A percentile compares a stretch with the other conserved stretches of the same genome.
Evolutionary conservation across 2,797 vertebrate genomes (phyloP).

Genomic region (Glossophaga mutica): DNA sequence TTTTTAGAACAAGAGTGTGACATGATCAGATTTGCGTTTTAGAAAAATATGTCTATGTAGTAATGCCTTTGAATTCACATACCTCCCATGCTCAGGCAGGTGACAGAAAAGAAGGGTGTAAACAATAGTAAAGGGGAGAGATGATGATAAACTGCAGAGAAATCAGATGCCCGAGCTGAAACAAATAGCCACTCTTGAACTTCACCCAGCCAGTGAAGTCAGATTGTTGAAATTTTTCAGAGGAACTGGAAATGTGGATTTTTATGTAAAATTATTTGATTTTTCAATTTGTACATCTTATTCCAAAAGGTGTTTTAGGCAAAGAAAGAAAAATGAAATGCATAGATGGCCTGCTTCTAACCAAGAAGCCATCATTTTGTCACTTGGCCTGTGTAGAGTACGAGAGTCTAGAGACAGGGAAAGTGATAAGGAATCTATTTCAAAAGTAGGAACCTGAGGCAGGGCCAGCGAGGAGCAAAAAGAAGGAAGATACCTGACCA

Average conservation of each 20-base stretch:
- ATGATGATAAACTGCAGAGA: background rate
- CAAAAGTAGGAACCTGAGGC: background rate
- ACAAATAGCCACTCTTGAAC: accelerated
- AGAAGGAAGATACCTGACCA: background rate
- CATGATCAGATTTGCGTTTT: background rate
- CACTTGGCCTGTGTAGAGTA: background rate
- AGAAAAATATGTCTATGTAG: background rate
- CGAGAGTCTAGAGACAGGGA: background rate
- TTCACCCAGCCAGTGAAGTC: background rate
- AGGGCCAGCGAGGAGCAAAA: background rate
- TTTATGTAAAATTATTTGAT: background rate
- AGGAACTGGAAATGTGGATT: background rate
- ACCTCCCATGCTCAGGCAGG: background rate
- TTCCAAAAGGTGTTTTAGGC: background rate
- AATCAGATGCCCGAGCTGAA: background rate
- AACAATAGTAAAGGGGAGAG: background rate
- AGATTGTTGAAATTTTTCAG: background rate
- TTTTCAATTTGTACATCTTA: background rate
- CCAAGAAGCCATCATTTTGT: background rate
- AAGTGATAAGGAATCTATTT: background rate
- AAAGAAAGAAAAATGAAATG: background rate
- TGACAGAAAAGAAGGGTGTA: background rate
- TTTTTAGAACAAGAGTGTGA: background rate
- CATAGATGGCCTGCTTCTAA: background rate
- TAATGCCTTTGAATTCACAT: background rate